Base-by-base conservation (phyloP, 2,888 invertebrate genomes). In the Palloptera scutellata region DNA sequence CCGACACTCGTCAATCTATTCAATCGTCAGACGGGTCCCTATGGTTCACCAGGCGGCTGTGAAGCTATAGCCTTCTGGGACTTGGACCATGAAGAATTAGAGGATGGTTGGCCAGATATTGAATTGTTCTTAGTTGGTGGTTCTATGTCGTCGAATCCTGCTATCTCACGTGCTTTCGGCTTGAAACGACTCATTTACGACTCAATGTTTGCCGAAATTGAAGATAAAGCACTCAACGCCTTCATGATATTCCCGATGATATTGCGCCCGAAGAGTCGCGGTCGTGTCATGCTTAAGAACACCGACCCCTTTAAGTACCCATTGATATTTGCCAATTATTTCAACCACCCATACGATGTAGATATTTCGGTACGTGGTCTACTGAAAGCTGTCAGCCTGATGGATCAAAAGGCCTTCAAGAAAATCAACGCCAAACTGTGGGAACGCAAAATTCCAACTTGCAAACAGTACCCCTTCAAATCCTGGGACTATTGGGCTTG, bases 231-330 rank as follows among this genome's bases (percentile, higher is more conserved):
- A 1, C 69, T 81, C 19, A 79, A 89, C 51, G 84, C 88, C 0
- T 90, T 89, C 81, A 87, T 86, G 78, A 86, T 89, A 59, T 87
- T 89, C 63, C 89, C 90, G 1, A 88, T 90, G 87, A 80, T 90
- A 1, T 76, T 93, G 83, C 87, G 91, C 60, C 91, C 93, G 0
- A 89, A 88, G 76, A 91, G 91, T 42, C 86, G 88, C n/a, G 93
- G 93, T 1, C 85, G 86, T 66, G 81, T 94, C 15, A 88, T 88
- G 76, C 84, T 94, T 13, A 88, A 86, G 75, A 87, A 89, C 61
- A 87, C 79, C 0, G 88, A 92, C 80, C 92, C 91, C 0, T 86
- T 87, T 19, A 88, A 89, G 20, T 87, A 89, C 75, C 93, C 93
- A 0, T 81, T 87, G 53, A 87, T 93, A 67, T 87, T 89, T 72